These are phyloP conservation scores for Stomatorhinus ivindoensis DNA, from an alignment of 2,113 vertebrate species.

Conservation along the genomic window DNA sequence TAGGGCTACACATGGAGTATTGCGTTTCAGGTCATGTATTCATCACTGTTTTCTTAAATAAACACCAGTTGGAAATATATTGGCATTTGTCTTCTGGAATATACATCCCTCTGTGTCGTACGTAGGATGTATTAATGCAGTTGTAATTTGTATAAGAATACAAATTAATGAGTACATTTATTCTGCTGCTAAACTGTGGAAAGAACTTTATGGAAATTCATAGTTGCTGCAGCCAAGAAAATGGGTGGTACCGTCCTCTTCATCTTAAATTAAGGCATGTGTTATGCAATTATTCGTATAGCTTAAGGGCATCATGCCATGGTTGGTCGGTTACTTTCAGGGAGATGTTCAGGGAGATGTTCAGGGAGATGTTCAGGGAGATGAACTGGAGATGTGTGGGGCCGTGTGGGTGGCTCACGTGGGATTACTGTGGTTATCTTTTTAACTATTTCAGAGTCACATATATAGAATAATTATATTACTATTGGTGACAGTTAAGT, in stretches of 20 bases:
- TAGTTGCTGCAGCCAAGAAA: not conserved
- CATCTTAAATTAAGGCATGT: not conserved
- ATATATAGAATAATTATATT: not conserved
- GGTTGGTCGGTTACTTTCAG: not conserved
- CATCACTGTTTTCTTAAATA: conserved; percentile 67
- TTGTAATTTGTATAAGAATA: not conserved
- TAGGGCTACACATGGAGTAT: conserved; percentile 59
- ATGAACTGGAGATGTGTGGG: not conserved
- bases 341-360: too few species aligned
- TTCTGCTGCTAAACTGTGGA: not conserved
- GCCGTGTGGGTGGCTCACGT: not conserved
- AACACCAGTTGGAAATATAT: conserved; percentile 52
- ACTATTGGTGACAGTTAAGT: not conserved
- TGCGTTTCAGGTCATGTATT: conserved; percentile 62
- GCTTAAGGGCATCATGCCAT: not conserved
- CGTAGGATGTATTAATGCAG: not conserved
- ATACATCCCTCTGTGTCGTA: not conserved
- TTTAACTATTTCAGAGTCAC: not conserved
- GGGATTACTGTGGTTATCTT: not conserved
- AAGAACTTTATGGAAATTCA: not conserved
- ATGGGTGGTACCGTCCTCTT: not conserved
- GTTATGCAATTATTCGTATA: not conserved
- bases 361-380: too few species aligned
- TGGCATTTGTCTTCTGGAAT: not conserved
- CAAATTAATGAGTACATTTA: not conserved